Conservation (phyloP, 2,888 invertebrate genomes). For the Dasypogon diadema region DNA sequence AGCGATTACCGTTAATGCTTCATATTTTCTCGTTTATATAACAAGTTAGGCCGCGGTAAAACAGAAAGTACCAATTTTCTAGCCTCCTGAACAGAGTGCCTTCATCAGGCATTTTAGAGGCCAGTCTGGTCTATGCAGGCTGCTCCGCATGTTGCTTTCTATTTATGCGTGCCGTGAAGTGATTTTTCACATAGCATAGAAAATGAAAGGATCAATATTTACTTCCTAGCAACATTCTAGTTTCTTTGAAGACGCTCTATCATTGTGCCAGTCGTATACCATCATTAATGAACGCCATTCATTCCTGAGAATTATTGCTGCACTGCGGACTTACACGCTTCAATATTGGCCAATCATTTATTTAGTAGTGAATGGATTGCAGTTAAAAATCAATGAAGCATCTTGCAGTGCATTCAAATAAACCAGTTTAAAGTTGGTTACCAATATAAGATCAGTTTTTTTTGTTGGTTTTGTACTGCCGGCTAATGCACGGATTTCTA, state of each 20-base stretch:
- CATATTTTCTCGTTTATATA: slow-evolving; percentile 18
- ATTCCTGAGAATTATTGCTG: too few relatives aligned
- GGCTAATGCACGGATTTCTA: too few relatives aligned
- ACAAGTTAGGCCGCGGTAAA: background rate
- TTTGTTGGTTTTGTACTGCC: too few relatives aligned
- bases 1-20: slow-evolving; percentile 5
- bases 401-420: too few relatives aligned
- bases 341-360: too few relatives aligned
- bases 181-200: background rate
- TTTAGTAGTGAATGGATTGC: too few relatives aligned
- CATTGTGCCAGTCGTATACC: too few relatives aligned
- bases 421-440: too few relatives aligned
- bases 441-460: too few relatives aligned
- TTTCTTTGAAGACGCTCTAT: background rate
- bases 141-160: background rate
- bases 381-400: too few relatives aligned
- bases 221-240: background rate
- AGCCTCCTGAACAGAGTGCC: background rate
- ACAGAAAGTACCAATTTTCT: slow-evolving; percentile 4
- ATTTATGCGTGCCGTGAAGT: background rate
- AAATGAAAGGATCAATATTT: background rate
- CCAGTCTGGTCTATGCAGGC: background rate
- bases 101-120: slow-evolving; percentile 1
- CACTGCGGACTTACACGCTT: too few relatives aligned
- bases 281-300: too few relatives aligned